These are phyloP conservation scores for Pristionchus fissidentatus DNA, from an alignment of 2,888 invertebrate species.

Conservation along the genomic window DNA sequence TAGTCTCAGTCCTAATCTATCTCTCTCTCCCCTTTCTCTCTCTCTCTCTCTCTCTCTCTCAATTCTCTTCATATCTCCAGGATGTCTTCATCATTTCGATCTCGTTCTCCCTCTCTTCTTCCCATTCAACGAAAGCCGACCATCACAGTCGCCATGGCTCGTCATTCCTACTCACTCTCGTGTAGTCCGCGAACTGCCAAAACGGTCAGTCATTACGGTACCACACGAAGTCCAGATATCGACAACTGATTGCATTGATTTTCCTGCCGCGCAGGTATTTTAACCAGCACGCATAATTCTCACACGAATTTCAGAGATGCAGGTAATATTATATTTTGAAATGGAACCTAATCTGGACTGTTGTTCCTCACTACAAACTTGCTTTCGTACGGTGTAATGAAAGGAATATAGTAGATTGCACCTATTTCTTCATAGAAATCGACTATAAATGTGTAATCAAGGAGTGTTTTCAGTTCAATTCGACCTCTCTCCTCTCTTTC, in stretches of 20 bases:
- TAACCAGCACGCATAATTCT: no score
- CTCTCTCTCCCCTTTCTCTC: not conserved
- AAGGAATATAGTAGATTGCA: no score
- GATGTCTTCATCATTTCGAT: not conserved
- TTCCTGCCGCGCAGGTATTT: no score
- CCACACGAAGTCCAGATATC: not conserved
- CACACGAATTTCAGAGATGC: not conserved
- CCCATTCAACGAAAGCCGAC: not conserved
- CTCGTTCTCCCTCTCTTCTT: not conserved
- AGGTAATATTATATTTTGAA: no score
- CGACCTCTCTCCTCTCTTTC: no score
- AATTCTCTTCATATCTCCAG: not conserved
- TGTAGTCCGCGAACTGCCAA: constrained; percentile 20
- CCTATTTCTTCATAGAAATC: no score
- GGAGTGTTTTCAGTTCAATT: no score
- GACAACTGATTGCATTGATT: constrained; percentile 1
- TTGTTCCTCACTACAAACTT: no score
- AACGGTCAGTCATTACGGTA: constrained; percentile 17
- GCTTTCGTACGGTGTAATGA: no score
- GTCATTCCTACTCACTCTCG: constrained; percentile 12
- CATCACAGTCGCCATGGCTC: constrained; percentile 29
- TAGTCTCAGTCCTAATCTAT: not conserved
- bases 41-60: not conserved
- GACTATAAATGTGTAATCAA: no score
- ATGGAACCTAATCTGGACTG: no score